Conservation (phyloP, 2,113 vertebrate genomes). For the Gobio gobio region DNA sequence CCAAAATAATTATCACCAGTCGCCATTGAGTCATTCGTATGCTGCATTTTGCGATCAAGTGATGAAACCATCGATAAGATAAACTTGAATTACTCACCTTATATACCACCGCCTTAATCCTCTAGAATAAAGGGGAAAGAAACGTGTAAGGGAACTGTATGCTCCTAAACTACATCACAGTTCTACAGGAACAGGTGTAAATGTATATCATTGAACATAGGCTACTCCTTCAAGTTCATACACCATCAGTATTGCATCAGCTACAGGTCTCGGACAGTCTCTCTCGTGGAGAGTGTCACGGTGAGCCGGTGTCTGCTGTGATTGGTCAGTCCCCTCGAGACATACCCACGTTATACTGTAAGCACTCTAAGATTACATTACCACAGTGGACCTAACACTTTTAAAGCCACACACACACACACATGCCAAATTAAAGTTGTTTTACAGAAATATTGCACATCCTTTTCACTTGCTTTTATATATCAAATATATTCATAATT, state of each 20-base stretch:
- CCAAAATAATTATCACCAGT: too few relatives aligned
- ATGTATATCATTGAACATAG: neutral
- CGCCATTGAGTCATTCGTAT: too few relatives aligned
- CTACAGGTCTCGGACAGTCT: neutral
- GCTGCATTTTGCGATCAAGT: neutral
- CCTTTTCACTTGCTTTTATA: neutral
- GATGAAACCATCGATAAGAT: neutral
- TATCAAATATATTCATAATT: neutral
- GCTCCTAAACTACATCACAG: neutral
- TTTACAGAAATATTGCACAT: neutral
- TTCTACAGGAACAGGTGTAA: neutral
- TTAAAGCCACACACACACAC: neutral
- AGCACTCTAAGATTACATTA: neutral
- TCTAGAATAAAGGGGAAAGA: neutral
- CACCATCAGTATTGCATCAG: constrained; percentile 41
- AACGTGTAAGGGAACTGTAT: neutral
- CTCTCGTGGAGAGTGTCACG: too few relatives aligned
- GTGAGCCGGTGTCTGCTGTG: constrained; percentile 24
- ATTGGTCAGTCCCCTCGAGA: constrained; percentile 9
- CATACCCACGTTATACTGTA: neutral
- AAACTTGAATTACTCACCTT: neutral
- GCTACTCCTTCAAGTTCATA: neutral
- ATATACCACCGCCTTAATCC: neutral
- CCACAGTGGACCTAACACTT: neutral
- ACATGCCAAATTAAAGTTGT: neutral